These are phyloP conservation scores for Drosophila littoralis DNA, from an alignment of 1,140 invertebrate species.

Conservation along the genomic window DNA sequence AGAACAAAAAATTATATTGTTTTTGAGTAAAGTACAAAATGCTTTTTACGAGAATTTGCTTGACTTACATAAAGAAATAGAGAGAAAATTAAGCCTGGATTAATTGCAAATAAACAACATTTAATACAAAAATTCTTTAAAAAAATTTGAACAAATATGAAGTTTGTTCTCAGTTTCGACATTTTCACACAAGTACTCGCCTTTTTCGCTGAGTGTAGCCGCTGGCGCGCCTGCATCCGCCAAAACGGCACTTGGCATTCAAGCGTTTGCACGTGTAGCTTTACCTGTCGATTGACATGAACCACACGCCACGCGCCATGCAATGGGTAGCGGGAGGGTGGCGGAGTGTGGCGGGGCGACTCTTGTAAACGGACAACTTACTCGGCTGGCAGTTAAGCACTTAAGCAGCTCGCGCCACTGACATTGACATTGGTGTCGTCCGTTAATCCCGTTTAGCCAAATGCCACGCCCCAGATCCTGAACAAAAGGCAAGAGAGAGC, in stretches of 20 bases:
- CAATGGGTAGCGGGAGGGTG: not conserved
- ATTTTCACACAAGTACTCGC: too few species aligned
- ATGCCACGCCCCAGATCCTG: conserved; percentile 9
- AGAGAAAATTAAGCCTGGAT: too few species aligned
- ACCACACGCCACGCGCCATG: not conserved
- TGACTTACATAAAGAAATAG: too few species aligned
- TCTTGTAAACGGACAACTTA: conserved; percentile 37
- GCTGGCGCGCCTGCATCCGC: conserved; percentile 55
- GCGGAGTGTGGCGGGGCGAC: not conserved
- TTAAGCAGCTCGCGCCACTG: conserved; percentile 48
- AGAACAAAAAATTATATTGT: too few species aligned
- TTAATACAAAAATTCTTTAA: too few species aligned
- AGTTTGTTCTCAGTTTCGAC: too few species aligned
- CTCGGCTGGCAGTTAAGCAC: conserved; percentile 34
- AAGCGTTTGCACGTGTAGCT: conserved; percentile 58
- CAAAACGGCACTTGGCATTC: conserved; percentile 65
- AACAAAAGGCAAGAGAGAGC: not conserved
- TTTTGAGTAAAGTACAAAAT: too few species aligned
- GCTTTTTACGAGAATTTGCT: too few species aligned
- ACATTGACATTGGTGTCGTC: conserved; percentile 61
- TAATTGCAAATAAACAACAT: too few species aligned
- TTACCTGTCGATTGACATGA: conserved; percentile 21
- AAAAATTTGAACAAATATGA: too few species aligned
- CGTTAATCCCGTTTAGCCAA: conserved; percentile 60
- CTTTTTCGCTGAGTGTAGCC: not conserved